Conservation (phyloP, 2,113 vertebrate genomes). For the Macrotis lagotis region DNA sequence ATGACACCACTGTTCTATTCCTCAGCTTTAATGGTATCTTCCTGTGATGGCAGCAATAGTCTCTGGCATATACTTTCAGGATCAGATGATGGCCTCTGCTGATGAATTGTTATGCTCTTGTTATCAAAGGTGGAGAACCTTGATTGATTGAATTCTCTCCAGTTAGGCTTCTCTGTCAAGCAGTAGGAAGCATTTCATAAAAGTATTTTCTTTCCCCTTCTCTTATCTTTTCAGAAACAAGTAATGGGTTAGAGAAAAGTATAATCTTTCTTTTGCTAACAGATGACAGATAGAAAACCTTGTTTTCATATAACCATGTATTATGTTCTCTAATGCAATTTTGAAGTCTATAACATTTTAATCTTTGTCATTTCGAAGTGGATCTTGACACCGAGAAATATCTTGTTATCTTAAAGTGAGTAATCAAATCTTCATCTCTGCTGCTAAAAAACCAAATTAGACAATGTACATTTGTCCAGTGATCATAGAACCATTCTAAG, state of each 20-base stretch:
- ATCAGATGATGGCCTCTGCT: not conserved
- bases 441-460: not conserved
- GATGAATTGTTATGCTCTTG: not conserved
- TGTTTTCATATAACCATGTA: not conserved
- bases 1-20: not conserved
- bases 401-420: not conserved
- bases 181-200: not conserved
- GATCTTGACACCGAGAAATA: not conserved
- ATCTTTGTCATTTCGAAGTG: not conserved
- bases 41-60: not conserved
- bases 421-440: not conserved
- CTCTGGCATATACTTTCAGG: not conserved
- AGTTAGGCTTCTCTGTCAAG: not conserved
- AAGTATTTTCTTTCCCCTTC: not conserved
- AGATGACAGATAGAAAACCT: too few relatives aligned
- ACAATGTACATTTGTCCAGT: too few relatives aligned
- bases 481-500: too few relatives aligned
- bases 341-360: not conserved
- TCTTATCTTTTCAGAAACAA: not conserved
- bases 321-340: not conserved
- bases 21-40: not conserved
- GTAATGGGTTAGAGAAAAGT: not conserved
- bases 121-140: not conserved
- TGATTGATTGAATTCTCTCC: not conserved
- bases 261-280: not conserved